A percentile compares a stretch with the other conserved stretches of the same genome.
These are phyloP conservation scores for Novumbra hubbsi DNA, from an alignment of 2,797 vertebrate species.

Conservation along the genomic window DNA sequence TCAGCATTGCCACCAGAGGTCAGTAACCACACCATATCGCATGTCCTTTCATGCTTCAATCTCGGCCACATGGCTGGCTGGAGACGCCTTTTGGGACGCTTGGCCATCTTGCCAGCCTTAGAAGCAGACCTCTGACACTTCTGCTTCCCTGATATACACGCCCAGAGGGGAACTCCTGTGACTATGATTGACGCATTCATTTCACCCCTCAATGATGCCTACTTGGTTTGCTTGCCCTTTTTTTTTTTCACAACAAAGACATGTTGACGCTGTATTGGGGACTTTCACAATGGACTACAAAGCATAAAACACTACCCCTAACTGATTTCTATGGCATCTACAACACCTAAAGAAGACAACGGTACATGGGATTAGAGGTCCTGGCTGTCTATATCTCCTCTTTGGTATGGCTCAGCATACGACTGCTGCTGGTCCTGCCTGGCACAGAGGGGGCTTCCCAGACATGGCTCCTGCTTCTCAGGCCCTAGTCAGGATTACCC, in stretches of 20 bases:
- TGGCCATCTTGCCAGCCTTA: conserved; percentile 1
- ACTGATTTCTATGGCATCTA: background rate
- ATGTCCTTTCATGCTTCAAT: conserved; percentile 8
- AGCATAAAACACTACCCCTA: background rate
- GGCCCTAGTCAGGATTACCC: conserved; percentile 33
- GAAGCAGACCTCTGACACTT: background rate
- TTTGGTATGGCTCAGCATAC: conserved; percentile 9
- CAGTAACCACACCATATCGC: background rate
- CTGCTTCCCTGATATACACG: conserved; percentile 2
- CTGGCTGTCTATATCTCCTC: conserved; percentile 2
- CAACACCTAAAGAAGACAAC: background rate
- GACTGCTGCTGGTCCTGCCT: conserved; percentile 18
- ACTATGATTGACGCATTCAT: conserved; percentile 10
- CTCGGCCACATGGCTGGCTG: conserved; percentile 6
- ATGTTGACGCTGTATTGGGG: background rate
- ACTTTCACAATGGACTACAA: background rate
- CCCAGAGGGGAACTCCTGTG: conserved; percentile 13
- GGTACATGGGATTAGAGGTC: conserved; percentile 6
- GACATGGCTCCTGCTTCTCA: conserved; percentile 25
- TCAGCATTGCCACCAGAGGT: background rate
- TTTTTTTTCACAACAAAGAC: background rate
- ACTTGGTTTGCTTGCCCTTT: background rate
- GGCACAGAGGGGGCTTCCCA: conserved; percentile 34
- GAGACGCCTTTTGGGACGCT: conserved; percentile 11
- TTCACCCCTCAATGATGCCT: background rate